Conservation (phyloP, 2,113 vertebrate genomes). For the Boulengeromyrus knoepffleri region DNA sequence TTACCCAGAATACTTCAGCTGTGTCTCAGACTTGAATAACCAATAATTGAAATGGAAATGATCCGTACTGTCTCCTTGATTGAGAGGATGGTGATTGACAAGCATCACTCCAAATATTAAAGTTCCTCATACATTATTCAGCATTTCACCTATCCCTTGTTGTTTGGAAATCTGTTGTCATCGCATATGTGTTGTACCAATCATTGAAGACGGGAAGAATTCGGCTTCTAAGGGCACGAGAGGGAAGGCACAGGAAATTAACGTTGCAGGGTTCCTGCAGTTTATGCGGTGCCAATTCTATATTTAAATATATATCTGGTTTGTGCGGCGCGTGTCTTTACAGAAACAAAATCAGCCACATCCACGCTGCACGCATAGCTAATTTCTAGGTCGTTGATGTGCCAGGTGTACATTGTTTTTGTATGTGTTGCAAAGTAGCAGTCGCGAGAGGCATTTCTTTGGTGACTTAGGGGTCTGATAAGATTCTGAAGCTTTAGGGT, state of each 20-base stretch:
- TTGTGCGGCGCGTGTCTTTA: neutral
- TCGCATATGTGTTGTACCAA: constrained; percentile 18
- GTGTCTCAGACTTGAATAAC: constrained; percentile 47
- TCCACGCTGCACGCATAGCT: neutral
- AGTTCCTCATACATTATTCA: constrained; percentile 45
- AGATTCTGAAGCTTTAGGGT: neutral
- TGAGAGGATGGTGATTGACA: constrained; percentile 50
- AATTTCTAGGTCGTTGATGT: neutral
- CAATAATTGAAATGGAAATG: constrained; percentile 45
- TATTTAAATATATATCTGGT: neutral
- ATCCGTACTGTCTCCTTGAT: constrained; percentile 47
- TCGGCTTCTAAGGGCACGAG: neutral
- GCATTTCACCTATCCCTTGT: constrained; percentile 35
- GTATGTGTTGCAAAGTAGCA: neutral
- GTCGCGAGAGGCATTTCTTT: neutral
- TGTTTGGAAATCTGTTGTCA: constrained; percentile 29
- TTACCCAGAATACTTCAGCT: constrained; percentile 26
- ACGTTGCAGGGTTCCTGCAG: neutral
- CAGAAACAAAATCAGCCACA: neutral
- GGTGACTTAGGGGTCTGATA: neutral
- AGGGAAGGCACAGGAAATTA: constrained; percentile 4
- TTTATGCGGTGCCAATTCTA: neutral
- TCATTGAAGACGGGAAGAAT: constrained; percentile 9
- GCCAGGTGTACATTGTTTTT: neutral
- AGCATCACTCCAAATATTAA: constrained; percentile 45